Evolutionary conservation across 2,113 vertebrate genomes (phyloP), one percentile per base, ranked within the genome.

Genomic region (Pica pica): DNA sequence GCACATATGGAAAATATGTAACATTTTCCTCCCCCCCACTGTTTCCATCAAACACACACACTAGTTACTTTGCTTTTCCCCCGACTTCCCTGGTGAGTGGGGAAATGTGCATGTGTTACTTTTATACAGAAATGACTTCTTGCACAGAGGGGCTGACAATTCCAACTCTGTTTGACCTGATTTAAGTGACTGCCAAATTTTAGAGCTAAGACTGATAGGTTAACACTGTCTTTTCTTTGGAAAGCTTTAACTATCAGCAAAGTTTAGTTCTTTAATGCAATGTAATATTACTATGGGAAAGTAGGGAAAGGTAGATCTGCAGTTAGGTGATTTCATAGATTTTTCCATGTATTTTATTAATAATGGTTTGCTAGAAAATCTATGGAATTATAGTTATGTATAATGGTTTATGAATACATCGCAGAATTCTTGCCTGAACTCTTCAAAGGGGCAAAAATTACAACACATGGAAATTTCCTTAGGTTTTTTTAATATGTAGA

Each of bases 1-100:
- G 70, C 83, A 73, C 50, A n/a, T 79, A 67, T 31, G 87, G 68
- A 95, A 91, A 94, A 94, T 92, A 59, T 22, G 55, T 96, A 83
- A 74, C 74, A n/a, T 60, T 76, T 77, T 87, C 52, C 27, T 19
- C 6, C 55, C 33, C 46, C 12, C 5, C 8, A 7, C 61, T 70
- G 73, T 90, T 96, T 94, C 94, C 87, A 7, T 93, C 70, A 80
- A 64, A 49, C 13, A 11, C 13, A 3, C 11, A 21, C 23, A 9
- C 47, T 71, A 63, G 39, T 93, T 96, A 79, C 60, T 86, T 94
- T 75, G 44, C 79, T 86, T 94, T 94, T 85, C 31, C 7, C 28
- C 30, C 6, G 6, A 33, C 89, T 86, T 91, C 37, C 65, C 86
- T 81, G 53, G 26, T 55, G 85, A 87, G 37, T 84, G 88, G 76